These are phyloP conservation scores for Campoplex capitator DNA, from an alignment of 2,888 invertebrate genomes.

Conservation along the genomic window DNA sequence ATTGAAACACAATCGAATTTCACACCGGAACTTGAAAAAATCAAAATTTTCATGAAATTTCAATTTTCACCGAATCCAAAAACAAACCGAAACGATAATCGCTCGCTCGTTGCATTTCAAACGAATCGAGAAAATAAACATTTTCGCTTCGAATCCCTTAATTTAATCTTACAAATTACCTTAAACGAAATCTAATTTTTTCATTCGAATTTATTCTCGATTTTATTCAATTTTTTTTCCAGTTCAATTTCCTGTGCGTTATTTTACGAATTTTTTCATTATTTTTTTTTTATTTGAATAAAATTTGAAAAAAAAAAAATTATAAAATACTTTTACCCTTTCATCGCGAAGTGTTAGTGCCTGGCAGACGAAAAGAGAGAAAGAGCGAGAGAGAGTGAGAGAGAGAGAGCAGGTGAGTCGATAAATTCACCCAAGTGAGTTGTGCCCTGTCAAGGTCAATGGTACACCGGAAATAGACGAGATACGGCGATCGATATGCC, in stretches of 20 bases:
- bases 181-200: not conserved
- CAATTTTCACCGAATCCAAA: too few relatives aligned
- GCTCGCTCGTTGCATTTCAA: too few relatives aligned
- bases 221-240: not conserved
- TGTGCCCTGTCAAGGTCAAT: constrained; percentile 62
- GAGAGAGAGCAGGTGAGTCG: constrained; percentile 47
- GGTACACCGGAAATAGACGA: constrained; percentile 54
- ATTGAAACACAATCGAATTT: too few relatives aligned
- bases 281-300: too few relatives aligned
- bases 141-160: not conserved
- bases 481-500: constrained; percentile 63
- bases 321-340: not conserved
- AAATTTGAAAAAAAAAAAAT: too few relatives aligned
- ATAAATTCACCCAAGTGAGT: constrained; percentile 61
- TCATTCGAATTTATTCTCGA: not conserved
- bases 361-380: not conserved
- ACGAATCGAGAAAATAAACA: not conserved
- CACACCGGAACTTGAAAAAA: too few relatives aligned
- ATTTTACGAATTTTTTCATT: too few relatives aligned
- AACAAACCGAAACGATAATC: too few relatives aligned
- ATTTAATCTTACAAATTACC: not conserved
- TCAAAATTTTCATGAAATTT: too few relatives aligned
- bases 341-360: not conserved
- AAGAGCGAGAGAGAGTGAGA: too few relatives aligned
- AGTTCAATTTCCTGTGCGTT: not conserved